Percentiles rank a stretch among this genome's conserved stretches.
Evolutionary conservation across 1,140 invertebrate genomes (phyloP).

Genomic region (Samia ricini): DNA sequence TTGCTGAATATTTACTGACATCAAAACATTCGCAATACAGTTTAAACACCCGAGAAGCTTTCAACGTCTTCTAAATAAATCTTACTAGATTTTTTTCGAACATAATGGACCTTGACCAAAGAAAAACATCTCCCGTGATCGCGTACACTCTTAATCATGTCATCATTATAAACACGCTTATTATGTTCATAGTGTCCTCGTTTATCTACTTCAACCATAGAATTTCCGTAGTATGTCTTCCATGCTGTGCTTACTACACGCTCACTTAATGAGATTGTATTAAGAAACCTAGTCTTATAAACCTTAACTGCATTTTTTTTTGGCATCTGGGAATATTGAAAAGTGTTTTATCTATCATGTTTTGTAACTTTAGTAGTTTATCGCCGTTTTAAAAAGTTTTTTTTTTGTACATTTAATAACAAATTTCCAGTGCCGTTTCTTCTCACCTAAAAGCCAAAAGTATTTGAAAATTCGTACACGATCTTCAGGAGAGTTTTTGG

Average conservation of each 20-base stretch:
- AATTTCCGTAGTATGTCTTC: slow-evolving; percentile 21
- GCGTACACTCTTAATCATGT: slow-evolving; percentile 10
- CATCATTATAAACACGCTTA: slow-evolving; percentile 16
- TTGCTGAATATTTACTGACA: not conserved
- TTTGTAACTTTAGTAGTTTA: slow-evolving; percentile 9
- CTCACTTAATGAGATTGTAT: slow-evolving; percentile 18
- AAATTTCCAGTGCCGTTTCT: slow-evolving; percentile 12
- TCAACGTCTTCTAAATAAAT: not conserved
- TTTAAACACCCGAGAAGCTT: not conserved
- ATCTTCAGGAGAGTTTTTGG: slow-evolving; percentile 10
- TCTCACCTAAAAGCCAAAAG: slow-evolving; percentile 16
- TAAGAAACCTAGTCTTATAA: slow-evolving; percentile 27
- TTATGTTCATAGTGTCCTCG: slow-evolving; percentile 20
- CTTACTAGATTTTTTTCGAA: not conserved
- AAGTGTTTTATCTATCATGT: slow-evolving; percentile 16
- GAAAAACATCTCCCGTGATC: not conserved
- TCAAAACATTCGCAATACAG: slow-evolving; percentile 3
- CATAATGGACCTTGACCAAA: not conserved
- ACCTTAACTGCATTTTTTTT: slow-evolving; percentile 18
- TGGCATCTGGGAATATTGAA: slow-evolving; percentile 18
- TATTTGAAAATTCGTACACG: slow-evolving; percentile 1
- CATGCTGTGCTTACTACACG: slow-evolving; percentile 22
- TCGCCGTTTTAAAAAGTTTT: slow-evolving; percentile 16
- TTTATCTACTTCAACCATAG: slow-evolving; percentile 18
- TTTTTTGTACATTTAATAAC: slow-evolving; percentile 18